Conservation (phyloP, 2,797 vertebrate genomes). For the Australoheros facetus region DNA sequence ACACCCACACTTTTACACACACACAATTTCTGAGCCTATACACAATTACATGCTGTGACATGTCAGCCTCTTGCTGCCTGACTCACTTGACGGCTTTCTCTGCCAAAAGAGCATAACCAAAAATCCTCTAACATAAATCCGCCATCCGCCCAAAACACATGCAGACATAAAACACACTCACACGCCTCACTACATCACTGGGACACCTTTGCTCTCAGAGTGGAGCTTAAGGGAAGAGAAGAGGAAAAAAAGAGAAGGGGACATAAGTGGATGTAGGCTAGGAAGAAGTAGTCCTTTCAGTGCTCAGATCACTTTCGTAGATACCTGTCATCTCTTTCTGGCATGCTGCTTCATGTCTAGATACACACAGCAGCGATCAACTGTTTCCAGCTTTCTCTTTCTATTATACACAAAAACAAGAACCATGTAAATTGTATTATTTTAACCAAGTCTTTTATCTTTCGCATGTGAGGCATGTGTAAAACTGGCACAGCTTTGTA, state of each 20-base stretch:
- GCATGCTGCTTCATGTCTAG: conserved; percentile 66
- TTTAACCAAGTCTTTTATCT: background rate
- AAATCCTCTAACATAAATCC: conserved; percentile 52
- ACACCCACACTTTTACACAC: conserved; percentile 40
- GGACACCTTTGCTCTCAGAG: conserved; percentile 52
- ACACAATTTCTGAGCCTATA: conserved; percentile 46
- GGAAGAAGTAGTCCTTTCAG: conserved; percentile 36
- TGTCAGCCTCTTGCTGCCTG: conserved; percentile 60
- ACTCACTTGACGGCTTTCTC: conserved; percentile 72
- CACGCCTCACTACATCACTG: conserved; percentile 15
- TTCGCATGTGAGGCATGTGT: background rate
- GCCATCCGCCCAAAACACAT: conserved; percentile 49
- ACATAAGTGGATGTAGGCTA: conserved; percentile 30
- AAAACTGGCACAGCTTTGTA: conserved; percentile 17
- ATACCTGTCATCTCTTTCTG: conserved; percentile 49
- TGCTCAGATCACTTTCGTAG: conserved; percentile 57
- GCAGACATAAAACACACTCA: conserved; percentile 2
- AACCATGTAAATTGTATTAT: background rate
- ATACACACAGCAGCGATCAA: conserved; percentile 28
- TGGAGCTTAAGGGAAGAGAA: conserved; percentile 38
- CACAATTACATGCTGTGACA: conserved; percentile 66
- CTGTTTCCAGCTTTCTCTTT: conserved; percentile 35
- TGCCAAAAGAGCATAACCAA: conserved; percentile 66
- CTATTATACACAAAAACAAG: background rate
- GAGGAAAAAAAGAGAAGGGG: conserved; percentile 13